Evolutionary conservation across 2,888 invertebrate species (phyloP).

Genomic region (Scaptodrosophila latifasciaeformis): DNA sequence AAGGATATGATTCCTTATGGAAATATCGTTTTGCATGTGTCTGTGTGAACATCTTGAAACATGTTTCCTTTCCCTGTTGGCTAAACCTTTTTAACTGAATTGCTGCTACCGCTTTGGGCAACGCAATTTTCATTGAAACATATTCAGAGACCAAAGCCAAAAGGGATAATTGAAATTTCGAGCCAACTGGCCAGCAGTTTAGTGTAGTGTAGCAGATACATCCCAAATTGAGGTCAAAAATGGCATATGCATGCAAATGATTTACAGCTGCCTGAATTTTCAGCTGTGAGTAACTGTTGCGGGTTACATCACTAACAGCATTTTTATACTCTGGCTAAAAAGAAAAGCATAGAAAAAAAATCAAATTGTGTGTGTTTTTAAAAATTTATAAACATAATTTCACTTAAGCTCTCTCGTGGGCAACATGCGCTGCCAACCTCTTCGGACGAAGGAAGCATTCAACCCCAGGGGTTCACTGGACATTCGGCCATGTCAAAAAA

Average conservation of each 20-base stretch:
- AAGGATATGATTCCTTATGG: slow-evolving; percentile 21
- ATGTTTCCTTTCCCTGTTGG: slow-evolving; percentile 38
- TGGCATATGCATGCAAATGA: slow-evolving; percentile 38
- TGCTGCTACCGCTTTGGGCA: slow-evolving; percentile 16
- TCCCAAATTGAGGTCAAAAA: too few species aligned
- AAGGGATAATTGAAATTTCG: slow-evolving; percentile 57
- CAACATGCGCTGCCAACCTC: background rate
- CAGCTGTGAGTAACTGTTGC: background rate
- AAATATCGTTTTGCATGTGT: slow-evolving; percentile 13
- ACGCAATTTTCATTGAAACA: slow-evolving; percentile 27
- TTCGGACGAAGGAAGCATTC: background rate
- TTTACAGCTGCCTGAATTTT: slow-evolving; percentile 41
- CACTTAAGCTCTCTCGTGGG: slow-evolving; percentile 19
- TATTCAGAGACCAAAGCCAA: slow-evolving; percentile 19
- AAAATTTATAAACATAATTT: slow-evolving; percentile 49
- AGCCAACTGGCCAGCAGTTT: background rate
- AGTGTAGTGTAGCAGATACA: too few species aligned
- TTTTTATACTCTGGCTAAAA: too few species aligned
- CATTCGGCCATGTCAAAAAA: slow-evolving; percentile 10
- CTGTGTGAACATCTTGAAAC: too few species aligned
- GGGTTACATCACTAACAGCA: background rate
- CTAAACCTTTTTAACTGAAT: slow-evolving; percentile 41
- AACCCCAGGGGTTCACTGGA: slow-evolving; percentile 6
- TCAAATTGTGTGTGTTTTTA: slow-evolving; percentile 47
- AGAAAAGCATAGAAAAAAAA: too few species aligned